Base-by-base conservation (phyloP, 2,888 invertebrate genomes). In the Plutella xylostella region DNA sequence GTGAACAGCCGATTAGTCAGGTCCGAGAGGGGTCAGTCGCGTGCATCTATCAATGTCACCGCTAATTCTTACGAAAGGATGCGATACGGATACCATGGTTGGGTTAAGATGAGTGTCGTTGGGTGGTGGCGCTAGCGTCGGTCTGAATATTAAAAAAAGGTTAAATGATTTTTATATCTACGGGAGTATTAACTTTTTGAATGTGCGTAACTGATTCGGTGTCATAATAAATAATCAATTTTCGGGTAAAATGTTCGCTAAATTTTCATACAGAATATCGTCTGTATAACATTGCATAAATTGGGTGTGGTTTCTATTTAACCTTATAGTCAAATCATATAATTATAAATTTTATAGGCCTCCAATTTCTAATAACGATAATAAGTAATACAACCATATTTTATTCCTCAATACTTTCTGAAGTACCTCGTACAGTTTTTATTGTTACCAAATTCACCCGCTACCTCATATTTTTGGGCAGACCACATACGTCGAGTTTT, bases 41-140 rank as follows among this genome's bases (percentile, higher is more conserved):
- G 53, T 47, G 54, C 61, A 64, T 65, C 63, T 51, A 63, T 65
- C 65, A 63, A 58, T 55, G 65, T 65, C 64, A 50, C 52, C 51
- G 60, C 64, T 65, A 65, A 65, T 65, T 65, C 65, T 60, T 58
- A 59, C 50, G 52, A 55, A 54, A 53, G 58, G 52, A 57, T 58
- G 56, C 60, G 65, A 12, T 18, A 12, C 4, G 37, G 18, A n/a
- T 19, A 19, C n/a, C 4, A 19, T 35, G n/a, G 20, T 11, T 3
- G 0, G 37, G 12, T 11, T 4, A n/a, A 20, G 12, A 19, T 4
- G n/a, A 28, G 2, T 28, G 28, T 9, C 11, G 11, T 28, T 28
- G 9, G 28, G 37, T 9, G 37, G 37, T 37, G 37, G 37, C 37
- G 37, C 37, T 37, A 19, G 18, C 20, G 37, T 37, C 7, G 1